Evolutionary conservation across 2,797 vertebrate species (phyloP), one percentile per base, ranked within the genome.

Genomic region (Myotis pilosus): DNA sequence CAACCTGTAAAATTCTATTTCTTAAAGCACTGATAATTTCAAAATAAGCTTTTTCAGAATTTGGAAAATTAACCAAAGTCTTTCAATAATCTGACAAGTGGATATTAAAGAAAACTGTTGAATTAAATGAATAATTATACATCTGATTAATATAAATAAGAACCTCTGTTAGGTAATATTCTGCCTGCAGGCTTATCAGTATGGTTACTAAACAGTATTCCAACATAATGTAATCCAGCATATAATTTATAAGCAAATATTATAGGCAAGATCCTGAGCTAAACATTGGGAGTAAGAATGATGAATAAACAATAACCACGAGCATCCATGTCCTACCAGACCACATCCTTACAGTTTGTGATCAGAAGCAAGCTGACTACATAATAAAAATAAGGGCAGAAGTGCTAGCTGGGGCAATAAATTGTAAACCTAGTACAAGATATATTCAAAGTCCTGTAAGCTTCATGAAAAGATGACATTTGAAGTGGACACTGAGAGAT

Each of bases 111-210:
- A 84, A 87, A 74, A 57, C 17, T 72, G 17, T 53, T 19, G 41
- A 68, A 60, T 71, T 89, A 89, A 89, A n/a, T n/a, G 8, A 88
- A 78, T 81, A 86, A 89, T 76, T 92, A 44, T 36, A 51, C 36
- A 44, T 69, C 3, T 82, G 85, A 51, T 83, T 86, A 74, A 53
- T 25, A 69, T 25, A 80, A 83, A 80, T 62, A 68, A 62, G 33
- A 84, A 83, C 10, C 1, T 92, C 12, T 53, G 33, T 53, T 82
- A 72, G 44, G 28, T 2, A 86, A 55, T 28, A 69, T 44, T 92
- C 53, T 93, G n/a, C 10, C 53, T 89, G 53, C 22, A 53, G 83
- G 12, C 13, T 80, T 79, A 23, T 83, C 28, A 84, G 16, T 25
- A 38, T 20, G 41, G 51, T 33, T 76, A 80, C 11, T 47, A 64